These are phyloP conservation scores for Luidia sarsii DNA, from an alignment of 53 echinoderm and acorn worm species.

Conservation along the genomic window DNA sequence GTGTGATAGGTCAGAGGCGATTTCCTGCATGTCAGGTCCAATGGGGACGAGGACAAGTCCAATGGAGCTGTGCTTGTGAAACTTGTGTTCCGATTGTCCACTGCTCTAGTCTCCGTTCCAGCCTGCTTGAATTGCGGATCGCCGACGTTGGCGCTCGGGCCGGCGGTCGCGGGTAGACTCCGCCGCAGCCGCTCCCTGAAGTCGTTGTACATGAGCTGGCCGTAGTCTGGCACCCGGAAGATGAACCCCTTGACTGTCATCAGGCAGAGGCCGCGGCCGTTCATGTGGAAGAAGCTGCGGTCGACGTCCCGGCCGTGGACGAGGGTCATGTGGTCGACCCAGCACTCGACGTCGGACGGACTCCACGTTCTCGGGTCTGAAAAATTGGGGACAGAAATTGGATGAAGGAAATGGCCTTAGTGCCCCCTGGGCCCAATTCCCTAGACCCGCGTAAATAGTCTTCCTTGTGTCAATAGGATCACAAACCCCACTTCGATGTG, in stretches of 20 bases:
- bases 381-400: background rate
- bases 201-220: constrained; percentile 45
- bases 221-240: constrained; percentile 43
- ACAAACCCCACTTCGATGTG: too few relatives aligned
- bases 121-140: too few relatives aligned
- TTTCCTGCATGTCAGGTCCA: background rate
- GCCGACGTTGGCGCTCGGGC: background rate
- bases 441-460: background rate
- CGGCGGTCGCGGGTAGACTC: constrained; percentile 1
- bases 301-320: constrained; percentile 13
- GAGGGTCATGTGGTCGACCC: constrained; percentile 49
- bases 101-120: background rate
- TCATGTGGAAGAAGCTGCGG: constrained; percentile 57
- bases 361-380: constrained; percentile 57
- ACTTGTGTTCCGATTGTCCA: too few relatives aligned
- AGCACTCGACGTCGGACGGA: constrained; percentile 38
- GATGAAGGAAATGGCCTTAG: background rate
- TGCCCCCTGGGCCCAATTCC: background rate
- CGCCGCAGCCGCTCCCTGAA: constrained; percentile 31
- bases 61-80: too few relatives aligned
- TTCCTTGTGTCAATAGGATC: too few relatives aligned
- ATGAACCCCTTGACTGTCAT: constrained; percentile 48
- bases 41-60: background rate
- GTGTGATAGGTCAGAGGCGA: constrained; percentile 18
- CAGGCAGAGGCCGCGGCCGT: constrained; percentile 59